Evolutionary conservation across 2,797 vertebrate genomes (phyloP).

Genomic region (Tolypeutes matacus): DNA sequence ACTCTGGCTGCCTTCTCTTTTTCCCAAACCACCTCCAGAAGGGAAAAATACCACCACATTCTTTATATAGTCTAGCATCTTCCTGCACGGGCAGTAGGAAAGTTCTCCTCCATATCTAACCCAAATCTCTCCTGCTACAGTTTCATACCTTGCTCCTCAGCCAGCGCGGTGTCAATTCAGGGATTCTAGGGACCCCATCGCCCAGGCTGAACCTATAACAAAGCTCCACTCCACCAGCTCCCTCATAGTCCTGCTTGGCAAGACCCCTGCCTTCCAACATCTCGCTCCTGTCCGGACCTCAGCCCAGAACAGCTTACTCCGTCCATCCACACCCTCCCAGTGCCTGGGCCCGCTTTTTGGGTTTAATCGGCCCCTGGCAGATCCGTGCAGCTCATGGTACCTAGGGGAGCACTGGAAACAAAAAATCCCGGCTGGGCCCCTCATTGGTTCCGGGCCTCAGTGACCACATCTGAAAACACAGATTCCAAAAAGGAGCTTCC

Average conservation of each 20-base stretch:
- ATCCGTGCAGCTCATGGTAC: rapidly evolving
- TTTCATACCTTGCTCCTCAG: constrained; percentile 24
- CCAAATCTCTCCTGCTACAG: constrained; percentile 64
- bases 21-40: constrained; percentile 39
- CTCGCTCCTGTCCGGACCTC: too few relatives aligned
- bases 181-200: not conserved
- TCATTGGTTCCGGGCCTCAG: not conserved
- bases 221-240: rapidly evolving
- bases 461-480: not conserved
- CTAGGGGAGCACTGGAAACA: not conserved
- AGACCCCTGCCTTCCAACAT: not conserved
- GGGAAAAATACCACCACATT: constrained; percentile 38
- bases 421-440: not conserved
- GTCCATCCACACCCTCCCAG: not conserved
- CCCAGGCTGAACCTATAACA: too few relatives aligned
- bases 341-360: too few relatives aligned
- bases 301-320: not conserved
- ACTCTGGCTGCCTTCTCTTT: not conserved
- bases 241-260: rapidly evolving
- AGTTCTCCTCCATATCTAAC: constrained; percentile 71
- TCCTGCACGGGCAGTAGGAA: not conserved
- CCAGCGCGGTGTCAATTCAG: not conserved
- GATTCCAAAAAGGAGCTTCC: not conserved
- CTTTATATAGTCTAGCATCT: not conserved
- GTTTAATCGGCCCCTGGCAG: not conserved